phyloP scores from a whole-genome alignment of 53 echinoderm and acorn worm species.

The Arbacia lixula region DNA sequence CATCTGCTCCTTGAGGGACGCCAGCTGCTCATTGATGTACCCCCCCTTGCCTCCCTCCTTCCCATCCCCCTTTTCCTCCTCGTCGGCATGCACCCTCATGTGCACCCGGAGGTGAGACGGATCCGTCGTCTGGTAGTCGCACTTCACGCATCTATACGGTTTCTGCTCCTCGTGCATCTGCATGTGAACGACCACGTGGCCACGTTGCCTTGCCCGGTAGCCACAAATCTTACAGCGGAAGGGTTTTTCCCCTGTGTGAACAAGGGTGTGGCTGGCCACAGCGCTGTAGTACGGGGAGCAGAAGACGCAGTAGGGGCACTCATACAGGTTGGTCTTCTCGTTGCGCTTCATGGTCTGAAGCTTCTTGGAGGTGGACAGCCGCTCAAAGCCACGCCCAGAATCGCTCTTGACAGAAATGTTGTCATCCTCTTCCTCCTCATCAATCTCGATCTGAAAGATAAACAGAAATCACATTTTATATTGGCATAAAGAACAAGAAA shows the following conservation, averaged over 20 bases:
- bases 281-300: conserved; percentile 84
- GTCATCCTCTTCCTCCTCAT: background rate
- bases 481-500: background rate
- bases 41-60: conserved; percentile 67
- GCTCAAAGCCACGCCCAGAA: conserved; percentile 46
- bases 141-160: conserved; percentile 79
- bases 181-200: conserved; percentile 92
- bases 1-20: conserved; percentile 63
- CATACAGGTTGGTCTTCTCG: conserved; percentile 63
- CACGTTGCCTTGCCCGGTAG: conserved; percentile 78
- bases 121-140: conserved; percentile 85
- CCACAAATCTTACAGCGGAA: conserved; percentile 79
- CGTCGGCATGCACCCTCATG: conserved; percentile 74
- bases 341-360: conserved; percentile 70
- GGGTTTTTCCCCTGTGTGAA: conserved; percentile 89
- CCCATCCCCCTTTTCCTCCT: conserved; percentile 64
- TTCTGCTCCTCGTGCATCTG: conserved; percentile 86
- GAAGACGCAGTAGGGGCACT: conserved; percentile 82
- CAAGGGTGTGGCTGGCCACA: conserved; percentile 80
- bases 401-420: conserved; percentile 6
- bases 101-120: conserved; percentile 79
- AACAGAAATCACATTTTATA: background rate
- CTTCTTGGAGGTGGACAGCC: conserved; percentile 46
- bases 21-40: conserved; percentile 65
- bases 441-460: conserved; percentile 44